phyloP scores from a whole-genome alignment of 2,113 vertebrate genomes.

The Cyanocitta stelleri region DNA sequence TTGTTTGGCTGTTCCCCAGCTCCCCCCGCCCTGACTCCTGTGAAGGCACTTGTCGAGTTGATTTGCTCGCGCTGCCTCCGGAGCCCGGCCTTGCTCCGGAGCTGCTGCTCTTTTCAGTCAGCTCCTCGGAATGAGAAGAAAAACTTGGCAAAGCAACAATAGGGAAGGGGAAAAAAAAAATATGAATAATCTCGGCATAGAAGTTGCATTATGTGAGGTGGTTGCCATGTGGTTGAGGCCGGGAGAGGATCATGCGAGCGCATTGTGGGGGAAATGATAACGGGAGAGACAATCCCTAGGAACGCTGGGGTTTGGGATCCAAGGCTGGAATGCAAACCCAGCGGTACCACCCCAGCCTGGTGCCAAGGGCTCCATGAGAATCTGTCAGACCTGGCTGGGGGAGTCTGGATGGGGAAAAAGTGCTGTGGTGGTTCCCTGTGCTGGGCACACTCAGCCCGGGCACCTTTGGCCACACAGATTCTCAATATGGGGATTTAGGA shows the following conservation, averaged over 20 bases:
- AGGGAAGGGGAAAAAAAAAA: not conserved
- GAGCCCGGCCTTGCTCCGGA: not conserved
- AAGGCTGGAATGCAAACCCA: not conserved
- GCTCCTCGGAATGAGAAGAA: slow-evolving; percentile 22
- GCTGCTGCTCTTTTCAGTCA: slow-evolving; percentile 43
- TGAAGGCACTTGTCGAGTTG: slow-evolving; percentile 3
- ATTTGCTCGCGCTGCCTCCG: slow-evolving; percentile 21
- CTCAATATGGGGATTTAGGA: accelerated
- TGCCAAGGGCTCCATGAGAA: not conserved
- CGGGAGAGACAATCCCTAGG: not conserved
- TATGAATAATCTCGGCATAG: slow-evolving; percentile 3
- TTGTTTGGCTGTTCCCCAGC: slow-evolving; percentile 4
- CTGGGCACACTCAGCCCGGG: not conserved
- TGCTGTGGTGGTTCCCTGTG: too few species aligned
- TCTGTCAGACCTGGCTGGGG: not conserved
- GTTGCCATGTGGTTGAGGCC: slow-evolving; percentile 42
- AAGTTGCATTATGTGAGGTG: slow-evolving; percentile 12
- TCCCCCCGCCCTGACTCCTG: not conserved
- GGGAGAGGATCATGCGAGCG: not conserved
- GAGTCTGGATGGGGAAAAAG: accelerated
- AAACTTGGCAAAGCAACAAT: slow-evolving; percentile 28
- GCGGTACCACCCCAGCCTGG: accelerated
- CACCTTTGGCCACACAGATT: accelerated
- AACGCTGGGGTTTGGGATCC: slow-evolving; percentile 4
- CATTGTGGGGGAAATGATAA: not conserved